phyloP scores from a whole-genome alignment of 2,888 invertebrate genomes.

The Rhabditophanes sp. region DNA sequence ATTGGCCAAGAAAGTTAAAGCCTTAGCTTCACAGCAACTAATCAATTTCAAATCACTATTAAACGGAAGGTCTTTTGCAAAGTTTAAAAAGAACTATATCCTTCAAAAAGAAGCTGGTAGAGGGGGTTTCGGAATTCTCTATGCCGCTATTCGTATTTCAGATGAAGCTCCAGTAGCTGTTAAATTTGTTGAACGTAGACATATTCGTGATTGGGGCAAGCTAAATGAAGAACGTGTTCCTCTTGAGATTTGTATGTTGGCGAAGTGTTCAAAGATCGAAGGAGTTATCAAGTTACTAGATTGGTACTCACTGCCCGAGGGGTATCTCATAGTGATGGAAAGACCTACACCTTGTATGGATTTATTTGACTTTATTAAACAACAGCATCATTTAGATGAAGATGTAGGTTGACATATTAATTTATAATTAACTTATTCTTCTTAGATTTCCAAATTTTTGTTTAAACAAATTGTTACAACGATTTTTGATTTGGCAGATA shows the following conservation, averaged over 20 bases:
- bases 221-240: slow-evolving; percentile 38
- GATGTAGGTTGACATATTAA: slow-evolving; percentile 13
- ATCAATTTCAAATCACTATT: background rate
- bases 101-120: slow-evolving; percentile 32
- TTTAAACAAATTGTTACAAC: slow-evolving; percentile 37
- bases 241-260: slow-evolving; percentile 39
- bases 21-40: slow-evolving; percentile 1
- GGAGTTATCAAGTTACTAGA: slow-evolving; percentile 36
- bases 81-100: slow-evolving; percentile 36
- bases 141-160: slow-evolving; percentile 18
- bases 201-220: slow-evolving; percentile 36
- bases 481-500: slow-evolving; percentile 22
- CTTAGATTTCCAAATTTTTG: slow-evolving; percentile 27
- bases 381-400: slow-evolving; percentile 25
- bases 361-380: slow-evolving; percentile 36
- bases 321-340: slow-evolving; percentile 41
- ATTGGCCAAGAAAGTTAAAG: slow-evolving; percentile 1
- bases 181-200: slow-evolving; percentile 35
- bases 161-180: slow-evolving; percentile 36
- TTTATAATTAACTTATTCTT: background rate
- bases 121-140: slow-evolving; percentile 33
- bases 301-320: slow-evolving; percentile 40
- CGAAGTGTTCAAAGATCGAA: slow-evolving; percentile 22
- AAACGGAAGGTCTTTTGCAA: slow-evolving; percentile 34
- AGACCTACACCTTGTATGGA: slow-evolving; percentile 36